Base-by-base conservation (phyloP, 2,888 invertebrate species). In the Keiferia lycopersicella region DNA sequence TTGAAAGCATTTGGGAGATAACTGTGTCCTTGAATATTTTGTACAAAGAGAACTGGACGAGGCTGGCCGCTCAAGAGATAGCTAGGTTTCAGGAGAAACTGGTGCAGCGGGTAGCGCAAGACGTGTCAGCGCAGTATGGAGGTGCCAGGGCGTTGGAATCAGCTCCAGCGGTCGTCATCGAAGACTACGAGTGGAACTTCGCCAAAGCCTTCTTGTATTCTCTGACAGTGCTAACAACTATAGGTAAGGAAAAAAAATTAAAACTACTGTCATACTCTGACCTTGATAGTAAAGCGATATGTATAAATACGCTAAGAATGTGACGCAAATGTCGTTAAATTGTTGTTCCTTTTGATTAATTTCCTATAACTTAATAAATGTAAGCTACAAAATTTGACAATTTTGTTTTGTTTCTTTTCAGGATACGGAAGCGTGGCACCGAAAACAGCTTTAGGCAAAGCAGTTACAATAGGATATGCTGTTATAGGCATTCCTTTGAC, bases 391-490 rank as follows among this genome's bases (percentile, higher is more conserved):
- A n/a, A n/a, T n/a, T n/a, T n/a, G n/a, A 45, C 45, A 16, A 6
- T 6, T 34, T 2, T 26, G 14, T 22, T 26, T 53, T 14, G 12
- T 53, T 18, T 53, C 20, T 22, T 22, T 14, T 20, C 93, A 98
- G 98, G 98, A 73, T 98, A 98, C 80, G 98, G 98, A 64, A 98
- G 97, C 84, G 96, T 98, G 63, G 96, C 98, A 0, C 98, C 98
- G 0, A 95, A 95, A 75, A 98, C 98, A 30, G 94, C 96, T n/a
- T 89, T 97, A 67, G 98, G 98, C 8, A 97, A 98, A 84, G 94
- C 97, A 45, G 96, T 98, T 1, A 98, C 98, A n/a, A 95, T 97
- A 87, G 95, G 95, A 18, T 97, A 97, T 85, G 97, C 97, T 48
- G 94, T 96, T 70, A 93, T 98, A 65, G 97, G 98, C 20, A 97